A percentile compares a stretch with the other conserved stretches of the same genome.
Evolutionary conservation across 2,888 invertebrate genomes (phyloP).

Genomic region (Parnassius apollo): DNA sequence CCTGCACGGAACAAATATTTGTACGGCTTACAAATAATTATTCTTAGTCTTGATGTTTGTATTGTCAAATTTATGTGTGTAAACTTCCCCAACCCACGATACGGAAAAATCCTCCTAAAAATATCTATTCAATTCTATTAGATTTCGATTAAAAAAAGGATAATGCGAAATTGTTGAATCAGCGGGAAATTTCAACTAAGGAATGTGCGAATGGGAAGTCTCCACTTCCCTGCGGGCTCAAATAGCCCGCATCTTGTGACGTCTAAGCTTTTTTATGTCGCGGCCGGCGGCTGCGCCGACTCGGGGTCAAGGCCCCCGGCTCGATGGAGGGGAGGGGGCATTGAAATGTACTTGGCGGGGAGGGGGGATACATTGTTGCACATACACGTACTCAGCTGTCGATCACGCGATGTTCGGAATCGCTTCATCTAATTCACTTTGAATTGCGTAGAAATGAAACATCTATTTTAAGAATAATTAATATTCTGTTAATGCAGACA

Average conservation of each 20-base stretch:
- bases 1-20: too few species aligned
- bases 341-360: not conserved
- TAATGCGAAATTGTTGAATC: not conserved
- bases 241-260: not conserved
- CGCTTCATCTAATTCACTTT: constrained; percentile 2
- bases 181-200: not conserved
- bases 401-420: not conserved
- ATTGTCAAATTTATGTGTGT: too few species aligned
- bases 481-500: not conserved
- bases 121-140: too few species aligned
- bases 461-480: not conserved
- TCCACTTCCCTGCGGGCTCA: constrained; percentile 1
- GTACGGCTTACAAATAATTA: too few species aligned
- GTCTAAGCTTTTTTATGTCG: constrained; percentile 8
- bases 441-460: not conserved
- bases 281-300: not conserved
- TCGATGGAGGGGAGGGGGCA: constrained; percentile 1
- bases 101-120: too few species aligned
- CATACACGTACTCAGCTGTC: not conserved
- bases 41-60: too few species aligned
- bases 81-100: too few species aligned
- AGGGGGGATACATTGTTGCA: not conserved
- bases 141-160: too few species aligned
- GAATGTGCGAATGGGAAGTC: not conserved
- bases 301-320: constrained; percentile 29